Conservation (phyloP, 2,113 vertebrate genomes). For the Chloropsis hardwickii region DNA sequence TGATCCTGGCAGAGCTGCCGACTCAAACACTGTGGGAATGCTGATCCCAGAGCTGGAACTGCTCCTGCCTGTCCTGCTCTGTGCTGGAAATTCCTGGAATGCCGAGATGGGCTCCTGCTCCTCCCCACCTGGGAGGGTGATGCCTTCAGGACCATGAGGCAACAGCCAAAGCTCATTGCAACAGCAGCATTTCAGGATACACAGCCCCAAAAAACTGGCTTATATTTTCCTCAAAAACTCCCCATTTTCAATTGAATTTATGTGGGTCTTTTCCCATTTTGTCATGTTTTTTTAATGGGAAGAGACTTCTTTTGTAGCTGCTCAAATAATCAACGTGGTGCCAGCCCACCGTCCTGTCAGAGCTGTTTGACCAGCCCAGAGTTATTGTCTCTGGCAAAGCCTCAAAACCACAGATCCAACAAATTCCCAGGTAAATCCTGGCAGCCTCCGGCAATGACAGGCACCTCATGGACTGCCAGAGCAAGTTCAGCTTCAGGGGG, state of each 20-base stretch:
- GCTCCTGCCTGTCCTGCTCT: not conserved
- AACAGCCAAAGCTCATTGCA: not conserved
- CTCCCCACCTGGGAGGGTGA: fast-evolving
- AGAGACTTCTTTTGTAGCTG: not conserved
- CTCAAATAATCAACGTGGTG: not conserved
- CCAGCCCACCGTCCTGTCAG: not conserved
- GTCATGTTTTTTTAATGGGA: not conserved
- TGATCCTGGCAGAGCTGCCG: not conserved
- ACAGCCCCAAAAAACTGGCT: not conserved
- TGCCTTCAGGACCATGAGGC: not conserved
- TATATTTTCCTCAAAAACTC: not conserved
- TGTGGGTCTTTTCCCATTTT: not conserved
- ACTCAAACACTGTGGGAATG: not conserved
- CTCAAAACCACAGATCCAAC: not conserved
- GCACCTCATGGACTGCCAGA: not conserved
- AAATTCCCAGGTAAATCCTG: not conserved
- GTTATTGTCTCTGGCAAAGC: conserved; percentile 13
- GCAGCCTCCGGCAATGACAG: not conserved
- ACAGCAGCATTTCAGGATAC: not conserved
- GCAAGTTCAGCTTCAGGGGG: not conserved
- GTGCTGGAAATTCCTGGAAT: not conserved
- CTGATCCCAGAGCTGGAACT: not conserved
- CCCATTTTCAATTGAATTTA: not conserved
- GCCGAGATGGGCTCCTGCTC: not conserved
- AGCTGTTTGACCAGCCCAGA: not conserved